Base-by-base conservation (phyloP, 2,113 vertebrate genomes). In the Castor canadensis region DNA sequence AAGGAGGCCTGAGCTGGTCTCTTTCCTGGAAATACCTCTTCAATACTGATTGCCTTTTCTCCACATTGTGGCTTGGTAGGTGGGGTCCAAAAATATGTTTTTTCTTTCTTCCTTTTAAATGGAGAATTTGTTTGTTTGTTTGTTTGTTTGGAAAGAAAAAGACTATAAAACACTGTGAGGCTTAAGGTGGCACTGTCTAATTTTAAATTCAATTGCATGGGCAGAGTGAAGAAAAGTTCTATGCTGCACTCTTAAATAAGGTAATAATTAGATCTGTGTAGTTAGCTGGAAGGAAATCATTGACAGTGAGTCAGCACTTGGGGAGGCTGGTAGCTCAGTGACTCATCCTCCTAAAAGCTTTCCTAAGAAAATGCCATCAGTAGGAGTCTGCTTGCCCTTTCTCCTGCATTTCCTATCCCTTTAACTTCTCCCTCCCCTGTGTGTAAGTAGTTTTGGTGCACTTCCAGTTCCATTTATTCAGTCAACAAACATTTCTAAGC, bases 11-110 rank as follows among this genome's bases (percentile, higher is more conserved):
- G 82, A 95, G 73, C 45, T 81, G 58, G 16, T 0, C 28, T 95
- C 96, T 94, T 54, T 96, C 77, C 54, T 60, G 3, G 64, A 35
- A 84, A 24, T 60, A n/a, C 64, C 77, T 89, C 95, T 94, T 66
- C 45, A 45, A 73, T 6, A 47, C 38, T n/a, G 38, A 69, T 62
- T 40, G 88, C 64, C 20, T 85, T 15, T 58, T 89, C 89, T 93
- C 43, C 47, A 77, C 62, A 71, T 89, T 87, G 64, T 87, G n/a
- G 35, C 24, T 17, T 8, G 43, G 45, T 32, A 20, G 80, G 22
- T 84, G 62, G 49, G 62, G 28, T 38, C 72, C 28, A 67, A 87
- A 90, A 66, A 10, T 11, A 22, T 67, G 7, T 20, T 79, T 9
- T 35, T 75, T 66, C 9, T 96, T 66, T 58, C 69, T 91, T 84